Conservation (phyloP, 2,888 invertebrate species). For the Siphlonurus alternatus region DNA sequence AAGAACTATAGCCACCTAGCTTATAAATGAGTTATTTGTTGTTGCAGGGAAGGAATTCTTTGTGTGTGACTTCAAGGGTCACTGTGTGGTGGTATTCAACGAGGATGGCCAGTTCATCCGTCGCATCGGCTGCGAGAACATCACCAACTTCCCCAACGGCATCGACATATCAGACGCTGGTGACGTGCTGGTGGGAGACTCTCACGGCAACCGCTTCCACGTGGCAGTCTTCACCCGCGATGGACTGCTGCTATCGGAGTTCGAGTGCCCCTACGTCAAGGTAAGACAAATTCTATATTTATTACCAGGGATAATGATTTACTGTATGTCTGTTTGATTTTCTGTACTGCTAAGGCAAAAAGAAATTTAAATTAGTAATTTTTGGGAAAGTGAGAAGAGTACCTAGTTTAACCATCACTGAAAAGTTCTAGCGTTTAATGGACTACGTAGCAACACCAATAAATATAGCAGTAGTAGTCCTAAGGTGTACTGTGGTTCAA, state of each 20-base stretch:
- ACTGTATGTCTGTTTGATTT: neutral
- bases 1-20: too few species aligned
- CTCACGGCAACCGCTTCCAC: slow-evolving; percentile 94
- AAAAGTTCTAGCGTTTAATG: too few species aligned
- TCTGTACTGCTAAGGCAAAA: neutral
- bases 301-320: neutral
- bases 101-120: slow-evolving; percentile 83
- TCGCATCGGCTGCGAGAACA: slow-evolving; percentile 86
- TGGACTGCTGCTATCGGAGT: slow-evolving; percentile 74
- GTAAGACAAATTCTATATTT: slow-evolving; percentile 31
- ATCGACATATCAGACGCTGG: slow-evolving; percentile 96
- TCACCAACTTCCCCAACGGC: slow-evolving; percentile 95
- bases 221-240: slow-evolving; percentile 88
- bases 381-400: too few species aligned
- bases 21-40: slow-evolving; percentile 7
- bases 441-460: too few species aligned
- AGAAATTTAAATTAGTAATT: too few species aligned
- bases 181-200: slow-evolving; percentile 91
- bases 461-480: too few species aligned
- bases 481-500: too few species aligned
- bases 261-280: slow-evolving; percentile 95
- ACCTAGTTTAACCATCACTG: too few species aligned
- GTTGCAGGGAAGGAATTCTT: slow-evolving; percentile 73
- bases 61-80: slow-evolving; percentile 96
- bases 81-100: slow-evolving; percentile 91